These are phyloP conservation scores for Habropoda laboriosa DNA, from an alignment of 1,140 invertebrate species.

Conservation along the genomic window DNA sequence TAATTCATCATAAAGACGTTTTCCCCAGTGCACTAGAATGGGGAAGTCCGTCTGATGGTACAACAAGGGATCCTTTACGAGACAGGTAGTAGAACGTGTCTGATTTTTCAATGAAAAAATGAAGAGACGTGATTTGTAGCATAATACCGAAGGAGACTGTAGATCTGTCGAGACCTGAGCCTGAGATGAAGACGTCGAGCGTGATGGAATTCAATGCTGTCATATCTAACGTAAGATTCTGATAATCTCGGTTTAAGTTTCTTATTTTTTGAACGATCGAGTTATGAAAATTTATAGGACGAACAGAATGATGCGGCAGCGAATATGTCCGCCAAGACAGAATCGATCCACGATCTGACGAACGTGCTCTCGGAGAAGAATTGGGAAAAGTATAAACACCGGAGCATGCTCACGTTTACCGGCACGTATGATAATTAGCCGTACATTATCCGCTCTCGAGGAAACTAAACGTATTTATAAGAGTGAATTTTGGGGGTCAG, in stretches of 20 bases:
- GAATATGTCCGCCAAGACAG: constrained; percentile 50
- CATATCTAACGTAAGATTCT: constrained; percentile 57
- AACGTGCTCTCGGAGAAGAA: constrained; percentile 63
- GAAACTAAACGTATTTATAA: neutral
- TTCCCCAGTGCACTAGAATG: neutral
- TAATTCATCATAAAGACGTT: neutral
- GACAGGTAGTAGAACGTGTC: neutral
- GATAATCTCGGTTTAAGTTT: neutral
- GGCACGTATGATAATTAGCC: constrained; percentile 23
- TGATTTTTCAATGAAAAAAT: neutral
- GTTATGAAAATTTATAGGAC: constrained; percentile 18
- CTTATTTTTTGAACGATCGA: neutral
- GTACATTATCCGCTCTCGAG: no score
- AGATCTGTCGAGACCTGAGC: neutral
- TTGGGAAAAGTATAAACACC: constrained; percentile 65
- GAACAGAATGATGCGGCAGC: fast-evolving
- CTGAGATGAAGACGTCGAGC: constrained; percentile 33
- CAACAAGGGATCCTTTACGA: neutral
- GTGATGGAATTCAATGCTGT: constrained; percentile 65
- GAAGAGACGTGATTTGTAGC: constrained; percentile 6
- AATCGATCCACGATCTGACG: constrained; percentile 58
- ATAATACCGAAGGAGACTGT: neutral
- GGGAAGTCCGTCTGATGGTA: neutral
- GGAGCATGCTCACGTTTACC: constrained; percentile 44
- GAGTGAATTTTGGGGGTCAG: neutral